phyloP scores from a whole-genome alignment of 2,797 vertebrate species.

The Lepus townsendii region DNA sequence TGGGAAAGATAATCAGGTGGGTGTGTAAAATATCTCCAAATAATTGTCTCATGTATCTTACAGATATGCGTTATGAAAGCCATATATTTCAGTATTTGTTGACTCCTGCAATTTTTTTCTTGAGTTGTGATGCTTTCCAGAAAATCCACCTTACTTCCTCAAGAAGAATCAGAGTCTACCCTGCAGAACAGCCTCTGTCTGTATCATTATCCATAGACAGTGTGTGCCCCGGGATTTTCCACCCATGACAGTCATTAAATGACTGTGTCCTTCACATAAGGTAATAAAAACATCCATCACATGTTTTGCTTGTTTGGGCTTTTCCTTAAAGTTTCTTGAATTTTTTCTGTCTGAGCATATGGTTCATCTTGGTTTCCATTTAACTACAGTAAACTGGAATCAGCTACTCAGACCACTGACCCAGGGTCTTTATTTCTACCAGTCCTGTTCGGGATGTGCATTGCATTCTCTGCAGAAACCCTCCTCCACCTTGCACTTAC shows the following conservation, averaged over 20 bases:
- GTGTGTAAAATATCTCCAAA: constrained; percentile 96
- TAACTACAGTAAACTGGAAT: background rate
- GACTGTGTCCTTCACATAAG: background rate
- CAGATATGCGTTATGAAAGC: constrained; percentile 94
- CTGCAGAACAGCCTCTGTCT: background rate
- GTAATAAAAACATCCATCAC: background rate
- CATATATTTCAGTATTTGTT: constrained; percentile 95
- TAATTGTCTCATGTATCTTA: constrained; percentile 95
- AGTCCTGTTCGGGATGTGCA: rapidly evolving
- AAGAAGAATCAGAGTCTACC: background rate
- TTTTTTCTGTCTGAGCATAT: background rate
- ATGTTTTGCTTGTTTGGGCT: background rate
- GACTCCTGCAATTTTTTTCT: constrained; percentile 94
- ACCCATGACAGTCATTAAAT: background rate
- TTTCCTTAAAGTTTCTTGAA: background rate
- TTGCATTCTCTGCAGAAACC: too few relatives aligned
- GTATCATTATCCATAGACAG: background rate
- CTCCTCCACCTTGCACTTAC: too few relatives aligned
- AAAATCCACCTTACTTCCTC: constrained; percentile 90
- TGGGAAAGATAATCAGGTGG: constrained; percentile 95
- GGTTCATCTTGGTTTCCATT: background rate
- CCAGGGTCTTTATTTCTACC: too few relatives aligned
- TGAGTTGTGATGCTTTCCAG: constrained; percentile 94
- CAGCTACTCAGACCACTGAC: background rate
- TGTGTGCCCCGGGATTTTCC: background rate